Percentiles rank a stretch among this genome's conserved stretches.
phyloP scores from a whole-genome alignment of 1,140 invertebrate genomes.

The Plectus sambesii region DNA sequence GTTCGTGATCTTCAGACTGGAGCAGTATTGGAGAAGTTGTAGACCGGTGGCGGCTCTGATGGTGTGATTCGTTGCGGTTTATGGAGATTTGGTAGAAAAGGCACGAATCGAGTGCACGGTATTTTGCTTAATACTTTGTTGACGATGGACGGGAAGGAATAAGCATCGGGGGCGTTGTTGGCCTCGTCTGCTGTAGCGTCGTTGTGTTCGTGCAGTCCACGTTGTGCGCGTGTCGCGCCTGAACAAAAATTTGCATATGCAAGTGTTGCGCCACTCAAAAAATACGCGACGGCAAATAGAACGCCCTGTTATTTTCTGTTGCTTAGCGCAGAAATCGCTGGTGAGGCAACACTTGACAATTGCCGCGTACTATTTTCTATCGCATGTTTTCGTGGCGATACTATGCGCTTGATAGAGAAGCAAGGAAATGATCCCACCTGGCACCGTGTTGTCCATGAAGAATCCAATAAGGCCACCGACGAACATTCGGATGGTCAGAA shows the following conservation, averaged over 20 bases:
- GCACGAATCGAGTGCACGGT: slow-evolving; percentile 22
- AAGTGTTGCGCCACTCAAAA: too few species aligned
- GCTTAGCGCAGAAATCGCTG: too few species aligned
- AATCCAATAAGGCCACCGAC: slow-evolving; percentile 46
- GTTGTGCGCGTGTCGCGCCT: slow-evolving; percentile 38
- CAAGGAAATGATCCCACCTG: slow-evolving; percentile 11
- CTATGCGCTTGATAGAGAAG: too few species aligned
- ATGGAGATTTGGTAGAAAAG: slow-evolving; percentile 34
- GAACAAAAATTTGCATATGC: slow-evolving; percentile 8
- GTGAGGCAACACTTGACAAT: too few species aligned
- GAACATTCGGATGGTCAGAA: slow-evolving; percentile 45
- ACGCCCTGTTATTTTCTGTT: slow-evolving; percentile 8
- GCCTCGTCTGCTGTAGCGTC: slow-evolving; percentile 29
- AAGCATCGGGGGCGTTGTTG: slow-evolving; percentile 27
- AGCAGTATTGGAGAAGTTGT: too few species aligned
- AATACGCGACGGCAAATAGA: not conserved
- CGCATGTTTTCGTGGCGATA: too few species aligned
- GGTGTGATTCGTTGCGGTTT: too few species aligned
- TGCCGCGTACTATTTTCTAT: too few species aligned
- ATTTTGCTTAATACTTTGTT: slow-evolving; percentile 24
- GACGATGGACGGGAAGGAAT: slow-evolving; percentile 26
- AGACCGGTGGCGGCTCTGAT: too few species aligned
- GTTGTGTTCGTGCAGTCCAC: slow-evolving; percentile 34
- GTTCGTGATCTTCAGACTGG: too few species aligned
- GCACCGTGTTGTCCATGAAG: slow-evolving; percentile 48